Evolutionary conservation across 2,888 invertebrate genomes (phyloP), one percentile per base, ranked within the genome.

Genomic region (Mythimna ferrago): DNA sequence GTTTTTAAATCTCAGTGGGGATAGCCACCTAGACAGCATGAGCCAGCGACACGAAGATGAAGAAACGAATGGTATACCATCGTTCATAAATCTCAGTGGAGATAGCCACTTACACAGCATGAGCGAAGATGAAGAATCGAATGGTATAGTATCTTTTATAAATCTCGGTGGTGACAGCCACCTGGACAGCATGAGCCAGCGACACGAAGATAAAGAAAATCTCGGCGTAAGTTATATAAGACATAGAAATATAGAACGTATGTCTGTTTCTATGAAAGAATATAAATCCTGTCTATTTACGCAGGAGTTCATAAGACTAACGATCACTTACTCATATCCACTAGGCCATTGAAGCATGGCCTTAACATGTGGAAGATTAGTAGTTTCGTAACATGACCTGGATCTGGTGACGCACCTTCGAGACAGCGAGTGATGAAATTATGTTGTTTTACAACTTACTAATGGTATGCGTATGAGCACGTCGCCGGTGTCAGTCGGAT

Each of bases 341-440:
- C 73, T 80, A 83, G 68, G 76, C 81, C 84, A 83, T 71, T 71
- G 76, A 83, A 66, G 69, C 65, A 73, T 75, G 83, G 73, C 87
- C 84, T 88, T 80, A 84, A 80, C 79, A 78, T 73, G 73, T 83
- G 79, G 82, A 74, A 85, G 83, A 89, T 89, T 88, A 88, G 86
- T 62, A 58, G 78, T 89, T 87, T 84, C 86, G 80, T 73, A 87
- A 86, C 74, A 73, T 87, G 87, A 88, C 87, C 88, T 85, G 88
- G 66, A 88, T 87, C 79, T 76, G 82, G 81, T 87, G 86, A 88
- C 87, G 87, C 88, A 76, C 86, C 86, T 87, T 67, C 66, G 65
- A 84, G 78, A 83, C 81, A 75, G 79, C 76, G 72, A 69, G 83
- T 87, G 82, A 82, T 83, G 88, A 86, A 87, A 88, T 87, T 81